Evolutionary conservation across 2,797 vertebrate species (phyloP).

Genomic region (Epinephelus malabaricus): DNA sequence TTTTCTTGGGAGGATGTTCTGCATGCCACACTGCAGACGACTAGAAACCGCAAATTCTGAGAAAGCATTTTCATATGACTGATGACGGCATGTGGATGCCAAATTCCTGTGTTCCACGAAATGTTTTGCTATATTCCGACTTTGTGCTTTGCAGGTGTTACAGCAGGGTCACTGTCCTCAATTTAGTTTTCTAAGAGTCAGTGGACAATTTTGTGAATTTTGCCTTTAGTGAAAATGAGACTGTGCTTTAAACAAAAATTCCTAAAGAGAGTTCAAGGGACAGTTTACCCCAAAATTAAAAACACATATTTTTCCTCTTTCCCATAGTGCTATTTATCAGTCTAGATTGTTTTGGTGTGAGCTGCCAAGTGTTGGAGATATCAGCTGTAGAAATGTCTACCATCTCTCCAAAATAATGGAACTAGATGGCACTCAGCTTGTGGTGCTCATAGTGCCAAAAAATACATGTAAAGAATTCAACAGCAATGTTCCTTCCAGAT

Average conservation of each 20-base stretch:
- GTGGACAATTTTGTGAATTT: not conserved
- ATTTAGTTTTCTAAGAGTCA: constrained; percentile 6
- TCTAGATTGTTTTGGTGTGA: too few species aligned
- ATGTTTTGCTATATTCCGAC: constrained; percentile 66
- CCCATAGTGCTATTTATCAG: too few species aligned
- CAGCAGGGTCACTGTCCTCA: not conserved
- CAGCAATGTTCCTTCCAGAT: too few species aligned
- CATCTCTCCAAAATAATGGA: too few species aligned
- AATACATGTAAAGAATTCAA: too few species aligned
- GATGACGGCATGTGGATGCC: constrained; percentile 27
- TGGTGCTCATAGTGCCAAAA: too few species aligned
- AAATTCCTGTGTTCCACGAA: constrained; percentile 70
- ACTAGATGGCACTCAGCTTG: too few species aligned
- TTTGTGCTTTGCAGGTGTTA: constrained; percentile 56
- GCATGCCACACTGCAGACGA: constrained; percentile 49
- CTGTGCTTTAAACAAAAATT: constrained; percentile 19
- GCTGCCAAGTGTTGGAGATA: too few species aligned
- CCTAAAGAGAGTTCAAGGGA: constrained; percentile 9
- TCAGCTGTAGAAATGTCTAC: too few species aligned
- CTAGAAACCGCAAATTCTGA: constrained; percentile 66
- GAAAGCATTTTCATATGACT: constrained; percentile 68
- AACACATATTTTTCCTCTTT: too few species aligned
- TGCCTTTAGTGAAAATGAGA: not conserved
- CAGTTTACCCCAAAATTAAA: too few species aligned
- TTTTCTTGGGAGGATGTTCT: constrained; percentile 58